phyloP scores from a whole-genome alignment of 2,113 vertebrate species.

The Coturnix japonica region DNA sequence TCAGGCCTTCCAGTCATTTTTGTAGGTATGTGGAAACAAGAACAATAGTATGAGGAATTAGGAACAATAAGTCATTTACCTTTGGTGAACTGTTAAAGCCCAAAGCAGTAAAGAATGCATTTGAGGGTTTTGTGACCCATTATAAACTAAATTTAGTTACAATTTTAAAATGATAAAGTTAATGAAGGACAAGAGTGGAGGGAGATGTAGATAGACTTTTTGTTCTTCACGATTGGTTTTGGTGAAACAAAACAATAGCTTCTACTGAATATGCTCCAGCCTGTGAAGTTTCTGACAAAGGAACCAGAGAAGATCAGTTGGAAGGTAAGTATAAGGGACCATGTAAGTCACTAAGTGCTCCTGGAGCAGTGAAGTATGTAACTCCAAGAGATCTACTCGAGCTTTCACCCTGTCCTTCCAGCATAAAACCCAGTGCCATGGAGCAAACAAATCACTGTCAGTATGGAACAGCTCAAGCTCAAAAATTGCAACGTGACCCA shows the following conservation, averaged over 20 bases:
- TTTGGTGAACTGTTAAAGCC: neutral
- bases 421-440: neutral
- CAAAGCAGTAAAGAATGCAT: neutral
- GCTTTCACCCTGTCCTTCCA: neutral
- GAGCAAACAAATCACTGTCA: neutral
- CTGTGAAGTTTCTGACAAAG: neutral
- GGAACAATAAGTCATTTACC: neutral
- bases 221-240: neutral
- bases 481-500: accelerated
- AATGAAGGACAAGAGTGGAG: neutral
- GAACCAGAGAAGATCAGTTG: neutral
- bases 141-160: neutral
- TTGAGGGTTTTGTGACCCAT: neutral
- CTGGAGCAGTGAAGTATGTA: neutral
- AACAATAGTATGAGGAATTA: neutral
- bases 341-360: neutral
- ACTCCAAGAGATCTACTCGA: neutral
- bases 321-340: neutral
- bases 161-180: neutral
- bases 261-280: neutral
- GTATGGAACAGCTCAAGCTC: neutral
- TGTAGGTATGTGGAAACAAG: neutral
- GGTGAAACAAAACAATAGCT: neutral
- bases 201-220: neutral
- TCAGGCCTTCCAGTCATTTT: neutral